These are phyloP conservation scores for Zosterops lateralis DNA, from an alignment of 2,113 vertebrate species.

Conservation along the genomic window DNA sequence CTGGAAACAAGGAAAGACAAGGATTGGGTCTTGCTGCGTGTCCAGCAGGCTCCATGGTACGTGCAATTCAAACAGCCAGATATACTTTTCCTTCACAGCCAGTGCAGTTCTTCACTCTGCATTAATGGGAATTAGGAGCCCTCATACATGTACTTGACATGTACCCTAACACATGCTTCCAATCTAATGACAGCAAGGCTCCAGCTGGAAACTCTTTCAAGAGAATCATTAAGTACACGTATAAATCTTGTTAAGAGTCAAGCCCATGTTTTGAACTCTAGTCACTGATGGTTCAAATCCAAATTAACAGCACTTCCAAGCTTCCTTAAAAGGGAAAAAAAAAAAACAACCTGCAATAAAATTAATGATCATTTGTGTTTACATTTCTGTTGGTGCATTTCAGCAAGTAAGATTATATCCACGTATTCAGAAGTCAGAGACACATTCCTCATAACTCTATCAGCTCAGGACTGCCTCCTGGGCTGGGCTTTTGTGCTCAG, in stretches of 20 bases:
- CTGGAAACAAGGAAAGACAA: not conserved
- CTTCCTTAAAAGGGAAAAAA: slow-evolving; percentile 29
- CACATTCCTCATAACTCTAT: not conserved
- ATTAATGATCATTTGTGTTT: slow-evolving; percentile 39
- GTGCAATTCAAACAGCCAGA: not conserved
- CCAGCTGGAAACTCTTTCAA: slow-evolving; percentile 33
- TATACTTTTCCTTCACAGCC: not conserved
- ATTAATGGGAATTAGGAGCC: not conserved
- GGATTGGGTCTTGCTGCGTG: not conserved
- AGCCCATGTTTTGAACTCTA: slow-evolving; percentile 30
- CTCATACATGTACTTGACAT: not conserved
- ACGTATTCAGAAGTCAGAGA: not conserved
- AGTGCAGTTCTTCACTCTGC: not conserved
- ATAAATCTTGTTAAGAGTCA: slow-evolving; percentile 35
- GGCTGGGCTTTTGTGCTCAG: not conserved
- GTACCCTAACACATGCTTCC: not conserved
- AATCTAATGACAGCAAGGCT: not conserved
- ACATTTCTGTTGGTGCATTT: slow-evolving; percentile 47
- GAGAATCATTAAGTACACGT: not conserved
- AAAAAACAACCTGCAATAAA: not conserved
- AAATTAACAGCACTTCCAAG: slow-evolving; percentile 39
- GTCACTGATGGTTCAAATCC: slow-evolving; percentile 21
- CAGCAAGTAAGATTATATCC: slow-evolving; percentile 23
- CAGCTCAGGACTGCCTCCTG: not conserved
- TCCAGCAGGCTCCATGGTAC: not conserved